Base-by-base conservation (phyloP, 2,113 vertebrate species). In the Upupa epops region DNA sequence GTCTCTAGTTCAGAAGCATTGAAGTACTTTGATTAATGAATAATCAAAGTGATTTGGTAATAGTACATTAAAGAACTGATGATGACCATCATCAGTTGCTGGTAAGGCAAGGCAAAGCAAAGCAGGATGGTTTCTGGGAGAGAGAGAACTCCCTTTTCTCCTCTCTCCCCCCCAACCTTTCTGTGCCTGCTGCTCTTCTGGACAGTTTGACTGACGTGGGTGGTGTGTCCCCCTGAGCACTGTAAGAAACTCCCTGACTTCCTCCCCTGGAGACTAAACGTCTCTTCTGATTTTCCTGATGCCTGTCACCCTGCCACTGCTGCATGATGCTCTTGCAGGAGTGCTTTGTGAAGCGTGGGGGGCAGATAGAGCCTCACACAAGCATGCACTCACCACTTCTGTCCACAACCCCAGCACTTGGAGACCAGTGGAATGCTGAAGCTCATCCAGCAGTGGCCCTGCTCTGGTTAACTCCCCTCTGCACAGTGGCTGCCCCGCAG, bases 221-320 rank as follows among this genome's bases (percentile, higher is more conserved):
- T 1, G 73, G 60, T 6, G 2, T 0, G 40, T 94, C 75, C 84
- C 95, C 83, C 68, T 54, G 66, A 82, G 93, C 88, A 12, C 63
- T 52, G 24, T 52, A 58, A 78, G 75, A 83, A 88, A 87, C 58
- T 92, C 88, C 79, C 82, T 83, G 85, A 52, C 63, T 95, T 94
- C 63, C 63, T 87, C 45, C 82, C 88, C 51, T 3, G 6, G 74
- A 94, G 92, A 82, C 78, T 58, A 78, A 29, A 83, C 0, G 88
- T 89, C 94, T 95, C 71, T 54, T 95, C 68, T 68, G 58, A 92
- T 96, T 95, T 95, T 83, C 63, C 66, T 91, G 90, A 89, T 1
- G 73, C 84, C 69, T 94, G 88, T 94, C 92, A 82, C 75, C 49
- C 90, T 94, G 82, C 70, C 84, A 68, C 82, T 82, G 66, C 70